A percentile compares a stretch with the other conserved stretches of the same genome.
phyloP scores from a whole-genome alignment of 2,113 vertebrate species.

The Dasypus novemcinctus region DNA sequence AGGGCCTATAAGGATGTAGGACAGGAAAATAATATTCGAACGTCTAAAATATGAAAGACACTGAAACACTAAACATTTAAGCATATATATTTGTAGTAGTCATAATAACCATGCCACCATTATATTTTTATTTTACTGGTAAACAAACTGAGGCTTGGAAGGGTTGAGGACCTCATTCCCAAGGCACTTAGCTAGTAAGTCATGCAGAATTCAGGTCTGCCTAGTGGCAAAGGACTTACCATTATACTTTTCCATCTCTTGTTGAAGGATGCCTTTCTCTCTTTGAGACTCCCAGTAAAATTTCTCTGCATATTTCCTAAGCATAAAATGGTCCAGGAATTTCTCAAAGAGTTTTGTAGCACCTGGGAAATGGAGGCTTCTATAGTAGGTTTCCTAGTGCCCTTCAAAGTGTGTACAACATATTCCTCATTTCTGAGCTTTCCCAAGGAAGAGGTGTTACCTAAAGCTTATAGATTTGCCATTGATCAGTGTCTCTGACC shows the following conservation, averaged over 20 bases:
- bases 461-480: not conserved
- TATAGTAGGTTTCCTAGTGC: not conserved
- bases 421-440: not conserved
- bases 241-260: not conserved
- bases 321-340: not conserved
- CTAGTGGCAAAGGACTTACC: not conserved
- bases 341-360: not conserved
- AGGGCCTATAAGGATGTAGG: not conserved
- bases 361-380: not conserved
- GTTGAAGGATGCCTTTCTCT: not conserved
- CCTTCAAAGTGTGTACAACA: not conserved
- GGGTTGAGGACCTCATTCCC: not conserved
- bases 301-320: not conserved
- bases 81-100: not conserved
- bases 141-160: not conserved
- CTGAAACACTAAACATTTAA: not conserved
- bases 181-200: not conserved
- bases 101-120: not conserved
- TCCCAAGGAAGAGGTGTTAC: not conserved
- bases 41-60: constrained; percentile 10
- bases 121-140: not conserved
- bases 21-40: constrained; percentile 32
- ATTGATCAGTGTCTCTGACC: not conserved
- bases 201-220: not conserved
- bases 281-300: not conserved